Base-by-base conservation (phyloP, 2,113 vertebrate species). In the Anhinga rufa region DNA sequence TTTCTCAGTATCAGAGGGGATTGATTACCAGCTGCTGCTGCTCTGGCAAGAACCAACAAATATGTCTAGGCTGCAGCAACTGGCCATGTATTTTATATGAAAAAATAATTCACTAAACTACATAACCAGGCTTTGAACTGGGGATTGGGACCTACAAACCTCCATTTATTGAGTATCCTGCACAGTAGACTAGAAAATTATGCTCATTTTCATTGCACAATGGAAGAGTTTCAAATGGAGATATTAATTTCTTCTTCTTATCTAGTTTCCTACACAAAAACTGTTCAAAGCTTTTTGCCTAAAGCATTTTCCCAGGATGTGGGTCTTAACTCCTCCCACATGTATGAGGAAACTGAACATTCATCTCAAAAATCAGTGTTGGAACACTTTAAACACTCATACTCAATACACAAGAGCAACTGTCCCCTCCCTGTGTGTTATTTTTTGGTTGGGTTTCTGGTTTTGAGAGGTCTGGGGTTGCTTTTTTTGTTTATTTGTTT, bases 351-450 rank as follows among this genome's bases (percentile, higher is more conserved):
- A 88, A 34, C 3, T 26, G 14, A 83, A 61, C 17, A 42, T 1
- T 10, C 5, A 17, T 51, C 34, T 75, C 24, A 74, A 52, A 65
- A 91, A 77, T 61, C 24, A 32, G 6, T 29, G 7, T 7, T 77
- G 42, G 22, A 91, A 8, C 18, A 42, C 12, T 81, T 81, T 24
- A 70, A 80, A 58, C 12, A 7, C 5, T 61, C 24, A 3, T 48
- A 77, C 14, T 49, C 36, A 44, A 36, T 36, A 74, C 2, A 20
- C 6, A 74, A 52, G 10, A 68, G 17, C 16, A 77, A 29, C 6
- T 52, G 5, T 55, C 7, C 12, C 4, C 9, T 82, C 24, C 9
- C 4, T 18, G 4, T 6, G 6, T 13, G 7, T 2, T 48, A 9
- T 44, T 58, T 62, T 83, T 68, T 52, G 7, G 5, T 66, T 69